A percentile compares a stretch with the other conserved stretches of the same genome.
phyloP scores from a whole-genome alignment of 2,797 vertebrate species.

The Alcedo quadribrachys region DNA sequence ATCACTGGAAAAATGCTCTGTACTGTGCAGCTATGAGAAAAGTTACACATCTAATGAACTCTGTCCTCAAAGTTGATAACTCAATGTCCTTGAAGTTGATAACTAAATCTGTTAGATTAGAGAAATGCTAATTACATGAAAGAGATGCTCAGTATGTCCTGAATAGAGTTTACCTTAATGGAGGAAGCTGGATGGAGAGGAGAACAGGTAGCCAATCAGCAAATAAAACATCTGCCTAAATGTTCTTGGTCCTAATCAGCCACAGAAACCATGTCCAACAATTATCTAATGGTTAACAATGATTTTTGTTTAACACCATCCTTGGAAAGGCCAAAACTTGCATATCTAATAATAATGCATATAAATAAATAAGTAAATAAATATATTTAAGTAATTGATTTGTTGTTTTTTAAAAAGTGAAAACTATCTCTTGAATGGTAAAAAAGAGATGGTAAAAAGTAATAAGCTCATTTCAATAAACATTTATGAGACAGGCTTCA shows the following conservation, averaged over 20 bases:
- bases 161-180: background rate
- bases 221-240: background rate
- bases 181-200: background rate
- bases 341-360: background rate
- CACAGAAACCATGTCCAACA: background rate
- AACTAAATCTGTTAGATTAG: constrained; percentile 38
- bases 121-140: constrained; percentile 38
- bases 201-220: background rate
- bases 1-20: constrained; percentile 42
- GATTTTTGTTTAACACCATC: background rate
- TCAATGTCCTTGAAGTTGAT: constrained; percentile 27
- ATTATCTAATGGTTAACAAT: background rate
- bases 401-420: background rate
- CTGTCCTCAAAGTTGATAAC: background rate
- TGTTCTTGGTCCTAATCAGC: background rate
- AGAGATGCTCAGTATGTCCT: background rate
- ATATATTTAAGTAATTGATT: background rate
- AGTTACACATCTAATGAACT: constrained; percentile 89
- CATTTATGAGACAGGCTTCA: constrained; percentile 69
- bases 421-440: background rate
- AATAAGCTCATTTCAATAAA: constrained; percentile 76
- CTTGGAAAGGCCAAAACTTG: background rate
- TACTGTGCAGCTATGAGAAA: constrained; percentile 70
- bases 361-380: too few relatives aligned
- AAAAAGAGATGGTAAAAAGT: constrained; percentile 51